phyloP scores from a whole-genome alignment of 2,888 invertebrate genomes.

The Bembecia ichneumoniformis region DNA sequence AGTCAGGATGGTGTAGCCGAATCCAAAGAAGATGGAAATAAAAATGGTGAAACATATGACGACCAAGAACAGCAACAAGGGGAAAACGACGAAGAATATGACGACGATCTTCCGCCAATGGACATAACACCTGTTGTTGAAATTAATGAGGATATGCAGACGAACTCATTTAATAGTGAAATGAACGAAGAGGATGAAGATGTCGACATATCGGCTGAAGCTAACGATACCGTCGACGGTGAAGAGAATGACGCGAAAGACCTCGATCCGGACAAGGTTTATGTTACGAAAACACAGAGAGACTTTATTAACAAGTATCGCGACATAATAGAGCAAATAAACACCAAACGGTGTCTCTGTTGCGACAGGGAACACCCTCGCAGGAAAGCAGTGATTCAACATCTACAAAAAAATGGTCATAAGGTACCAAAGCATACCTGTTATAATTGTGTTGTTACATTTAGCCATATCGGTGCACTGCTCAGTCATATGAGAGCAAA shows the following conservation, averaged over 20 bases:
- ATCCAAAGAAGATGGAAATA: conserved; percentile 12
- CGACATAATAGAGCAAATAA: conserved; percentile 62
- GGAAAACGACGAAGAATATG: conserved; percentile 41
- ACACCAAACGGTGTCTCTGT: conserved; percentile 62
- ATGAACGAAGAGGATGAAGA: conserved; percentile 45
- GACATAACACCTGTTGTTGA: conserved; percentile 51
- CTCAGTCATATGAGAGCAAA: conserved; percentile 68
- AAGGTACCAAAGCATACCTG: conserved; percentile 75
- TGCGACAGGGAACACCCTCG: conserved; percentile 62
- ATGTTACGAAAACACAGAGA: conserved; percentile 57
- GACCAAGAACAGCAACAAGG: conserved; percentile 27
- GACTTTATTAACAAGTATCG: conserved; percentile 60
- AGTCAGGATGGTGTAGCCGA: conserved; percentile 5
- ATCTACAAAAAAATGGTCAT: conserved; percentile 67
- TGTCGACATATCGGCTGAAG: conserved; percentile 28
- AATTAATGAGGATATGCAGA: conserved; percentile 61
- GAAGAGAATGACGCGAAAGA: conserved; percentile 29
- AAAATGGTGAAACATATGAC: conserved; percentile 19
- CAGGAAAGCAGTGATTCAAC: conserved; percentile 66
- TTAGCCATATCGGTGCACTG: conserved; percentile 64
- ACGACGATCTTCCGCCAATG: conserved; percentile 46
- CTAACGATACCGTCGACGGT: conserved; percentile 38
- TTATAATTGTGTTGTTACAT: conserved; percentile 74
- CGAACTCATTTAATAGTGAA: conserved; percentile 46
- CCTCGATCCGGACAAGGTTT: conserved; percentile 49